Evolutionary conservation across 2,113 vertebrate genomes (phyloP).

Genomic region (Tetraodon nigroviridis): DNA sequence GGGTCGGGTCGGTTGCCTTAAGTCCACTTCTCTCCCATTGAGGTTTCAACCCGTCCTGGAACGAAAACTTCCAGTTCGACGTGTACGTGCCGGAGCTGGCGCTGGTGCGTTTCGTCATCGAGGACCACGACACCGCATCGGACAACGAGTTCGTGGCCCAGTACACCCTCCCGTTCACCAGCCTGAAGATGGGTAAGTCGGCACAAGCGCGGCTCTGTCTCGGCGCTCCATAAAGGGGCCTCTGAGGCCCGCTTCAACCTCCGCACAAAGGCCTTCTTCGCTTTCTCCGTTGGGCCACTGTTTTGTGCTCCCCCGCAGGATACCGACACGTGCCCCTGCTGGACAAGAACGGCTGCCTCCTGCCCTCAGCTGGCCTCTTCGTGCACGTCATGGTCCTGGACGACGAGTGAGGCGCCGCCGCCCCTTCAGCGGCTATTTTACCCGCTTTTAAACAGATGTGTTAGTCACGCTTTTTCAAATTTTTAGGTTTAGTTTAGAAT

Average conservation of each 20-base stretch:
- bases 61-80: slow-evolving; percentile 82
- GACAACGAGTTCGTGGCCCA: slow-evolving; percentile 89
- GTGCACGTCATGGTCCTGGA: slow-evolving; percentile 80
- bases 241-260: slow-evolving; percentile 9
- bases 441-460: background rate
- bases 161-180: slow-evolving; percentile 84
- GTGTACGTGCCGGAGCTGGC: slow-evolving; percentile 85
- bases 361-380: slow-evolving; percentile 87
- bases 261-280: slow-evolving; percentile 26
- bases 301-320: slow-evolving; percentile 70
- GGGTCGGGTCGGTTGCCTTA: background rate
- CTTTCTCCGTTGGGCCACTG: slow-evolving; percentile 13
- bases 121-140: slow-evolving; percentile 83
- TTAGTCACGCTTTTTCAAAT: background rate
- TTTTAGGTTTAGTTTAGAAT: slow-evolving; percentile 22
- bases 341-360: slow-evolving; percentile 78
- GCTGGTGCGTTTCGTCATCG: slow-evolving; percentile 84
- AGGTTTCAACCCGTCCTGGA: slow-evolving; percentile 91
- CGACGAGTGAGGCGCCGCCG: slow-evolving; percentile 29
- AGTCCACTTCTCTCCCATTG: background rate
- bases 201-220: background rate
- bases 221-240: background rate
- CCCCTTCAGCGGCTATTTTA: slow-evolving; percentile 9
- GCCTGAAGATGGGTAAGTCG: slow-evolving; percentile 85
- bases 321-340: slow-evolving; percentile 92